A percentile compares a stretch with the other conserved stretches of the same genome.
These are phyloP conservation scores for Mamestra configurata DNA, from an alignment of 1,140 invertebrate genomes.

Conservation along the genomic window DNA sequence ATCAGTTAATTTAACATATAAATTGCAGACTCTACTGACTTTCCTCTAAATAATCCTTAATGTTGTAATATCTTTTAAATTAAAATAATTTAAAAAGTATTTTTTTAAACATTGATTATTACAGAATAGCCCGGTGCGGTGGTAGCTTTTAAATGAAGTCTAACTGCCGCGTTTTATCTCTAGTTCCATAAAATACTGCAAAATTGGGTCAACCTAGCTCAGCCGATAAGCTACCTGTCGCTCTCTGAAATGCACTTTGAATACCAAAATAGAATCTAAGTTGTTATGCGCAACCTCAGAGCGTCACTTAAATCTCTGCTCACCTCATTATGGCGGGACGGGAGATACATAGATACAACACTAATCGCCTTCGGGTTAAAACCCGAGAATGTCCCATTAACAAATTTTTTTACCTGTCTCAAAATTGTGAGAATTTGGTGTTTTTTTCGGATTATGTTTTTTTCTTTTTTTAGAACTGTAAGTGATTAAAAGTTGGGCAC, in stretches of 20 bases:
- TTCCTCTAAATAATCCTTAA: no score
- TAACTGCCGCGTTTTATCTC: background rate
- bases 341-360: background rate
- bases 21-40: no score
- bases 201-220: constrained; percentile 24
- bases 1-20: no score
- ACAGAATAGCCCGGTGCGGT: no score
- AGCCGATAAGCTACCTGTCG: constrained; percentile 12
- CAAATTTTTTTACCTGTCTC: background rate
- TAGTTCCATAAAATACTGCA: background rate
- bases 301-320: constrained; percentile 18
- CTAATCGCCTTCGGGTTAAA: background rate
- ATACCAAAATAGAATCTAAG: constrained; percentile 3
- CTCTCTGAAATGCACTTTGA: background rate
- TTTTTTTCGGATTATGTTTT: background rate
- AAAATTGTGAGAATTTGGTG: background rate
- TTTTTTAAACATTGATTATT: no score
- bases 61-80: no score
- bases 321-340: constrained; percentile 15
- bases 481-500: background rate
- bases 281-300: background rate
- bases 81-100: no score
- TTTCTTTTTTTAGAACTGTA: background rate
- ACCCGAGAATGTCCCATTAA: background rate
- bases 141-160: no score